Percentiles rank a stretch among this genome's conserved stretches.
phyloP scores from a whole-genome alignment of 2,113 vertebrate genomes.

The Paramisgurnus dabryanus region DNA sequence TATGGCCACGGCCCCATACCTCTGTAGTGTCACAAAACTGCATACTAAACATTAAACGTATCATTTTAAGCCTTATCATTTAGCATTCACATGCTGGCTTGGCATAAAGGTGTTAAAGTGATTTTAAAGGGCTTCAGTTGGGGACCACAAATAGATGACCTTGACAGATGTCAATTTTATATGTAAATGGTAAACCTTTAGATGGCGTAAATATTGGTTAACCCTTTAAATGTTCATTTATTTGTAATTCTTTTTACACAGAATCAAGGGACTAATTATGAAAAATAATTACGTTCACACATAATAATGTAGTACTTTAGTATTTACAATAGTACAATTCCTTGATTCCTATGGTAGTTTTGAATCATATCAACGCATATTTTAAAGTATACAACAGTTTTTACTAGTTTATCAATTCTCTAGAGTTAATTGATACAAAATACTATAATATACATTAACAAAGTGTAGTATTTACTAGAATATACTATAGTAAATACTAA shows the following conservation, averaged over 20 bases:
- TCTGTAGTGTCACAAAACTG: background rate
- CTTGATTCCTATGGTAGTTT: too few species aligned
- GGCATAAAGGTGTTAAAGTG: background rate
- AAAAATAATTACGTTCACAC: background rate
- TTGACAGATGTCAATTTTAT: constrained; percentile 20
- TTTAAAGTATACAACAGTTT: too few species aligned
- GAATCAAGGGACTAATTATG: background rate
- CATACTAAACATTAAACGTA: background rate
- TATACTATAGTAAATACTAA: too few species aligned
- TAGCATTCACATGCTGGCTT: background rate
- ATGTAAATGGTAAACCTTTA: background rate
- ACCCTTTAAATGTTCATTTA: background rate
- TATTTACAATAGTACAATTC: too few species aligned
- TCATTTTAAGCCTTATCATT: background rate
- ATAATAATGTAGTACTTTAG: too few species aligned
- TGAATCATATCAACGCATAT: too few species aligned
- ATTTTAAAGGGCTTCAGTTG: background rate
- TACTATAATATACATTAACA: too few species aligned
- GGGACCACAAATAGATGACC: background rate
- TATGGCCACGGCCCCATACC: background rate
- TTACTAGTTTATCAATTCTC: too few species aligned
- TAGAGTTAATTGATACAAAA: too few species aligned
- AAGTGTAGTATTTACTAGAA: too few species aligned
- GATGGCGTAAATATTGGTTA: background rate
- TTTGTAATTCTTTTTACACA: background rate